Percentiles rank a stretch among this genome's conserved stretches.
Conservation (phyloP, 2,888 invertebrate genomes). For the Scelioninae gen. 2 region DNA sequence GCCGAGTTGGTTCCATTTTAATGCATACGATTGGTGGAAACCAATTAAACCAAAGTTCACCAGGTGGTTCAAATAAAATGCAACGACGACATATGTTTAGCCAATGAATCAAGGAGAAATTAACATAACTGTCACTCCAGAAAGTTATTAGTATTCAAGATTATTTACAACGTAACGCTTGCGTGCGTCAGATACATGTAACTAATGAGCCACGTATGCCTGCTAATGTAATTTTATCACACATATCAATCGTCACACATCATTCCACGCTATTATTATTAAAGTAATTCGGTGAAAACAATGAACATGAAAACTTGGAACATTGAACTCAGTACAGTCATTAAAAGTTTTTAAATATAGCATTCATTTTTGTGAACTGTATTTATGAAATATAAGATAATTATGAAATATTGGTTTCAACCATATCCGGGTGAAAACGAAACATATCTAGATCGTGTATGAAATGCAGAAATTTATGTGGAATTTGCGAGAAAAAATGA, state of each 20-base stretch:
- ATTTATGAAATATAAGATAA: too few relatives aligned
- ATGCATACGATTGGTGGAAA: slow-evolving; percentile 9
- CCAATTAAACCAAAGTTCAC: slow-evolving; percentile 47
- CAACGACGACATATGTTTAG: slow-evolving; percentile 46
- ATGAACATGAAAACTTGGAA: slow-evolving; percentile 6
- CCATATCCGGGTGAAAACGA: too few relatives aligned
- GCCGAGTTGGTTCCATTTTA: slow-evolving; percentile 19
- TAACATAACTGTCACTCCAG: slow-evolving; percentile 69
- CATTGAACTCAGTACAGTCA: not conserved
- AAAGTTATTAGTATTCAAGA: slow-evolving; percentile 69
- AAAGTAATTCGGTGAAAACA: slow-evolving; percentile 7
- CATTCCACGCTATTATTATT: slow-evolving; percentile 34
- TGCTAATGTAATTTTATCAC: slow-evolving; percentile 41
- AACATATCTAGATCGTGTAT: too few relatives aligned
- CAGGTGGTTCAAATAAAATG: slow-evolving; percentile 50
- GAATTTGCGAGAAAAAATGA: too few relatives aligned
- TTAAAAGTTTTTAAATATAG: too few relatives aligned
- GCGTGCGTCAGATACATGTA: slow-evolving; percentile 43
- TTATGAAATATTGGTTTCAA: too few relatives aligned
- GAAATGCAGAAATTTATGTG: too few relatives aligned
- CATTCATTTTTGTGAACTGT: too few relatives aligned
- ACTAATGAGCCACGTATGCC: slow-evolving; percentile 46
- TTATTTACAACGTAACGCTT: slow-evolving; percentile 46
- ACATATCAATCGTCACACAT: slow-evolving; percentile 38
- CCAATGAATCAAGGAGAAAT: slow-evolving; percentile 72